Conservation (phyloP, 92 coral and sea anemone species). For the Pocillopora grandis region DNA sequence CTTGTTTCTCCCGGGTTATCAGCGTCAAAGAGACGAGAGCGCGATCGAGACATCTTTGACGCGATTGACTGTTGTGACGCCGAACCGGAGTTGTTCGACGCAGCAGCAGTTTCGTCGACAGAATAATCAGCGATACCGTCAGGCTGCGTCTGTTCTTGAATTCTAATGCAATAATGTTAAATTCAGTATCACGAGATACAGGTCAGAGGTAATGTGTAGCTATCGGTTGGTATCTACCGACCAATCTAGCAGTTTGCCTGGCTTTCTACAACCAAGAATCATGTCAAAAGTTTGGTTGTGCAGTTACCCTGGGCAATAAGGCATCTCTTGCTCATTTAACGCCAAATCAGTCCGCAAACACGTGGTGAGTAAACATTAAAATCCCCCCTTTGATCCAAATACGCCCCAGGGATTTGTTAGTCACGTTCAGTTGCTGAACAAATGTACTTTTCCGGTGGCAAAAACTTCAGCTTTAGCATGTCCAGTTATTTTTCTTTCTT, state of each 20-base stretch:
- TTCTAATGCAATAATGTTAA: slow-evolving; percentile 32
- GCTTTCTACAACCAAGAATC: no score
- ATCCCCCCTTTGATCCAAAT: slow-evolving; percentile 11
- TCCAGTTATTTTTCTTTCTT: neutral
- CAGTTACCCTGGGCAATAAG: slow-evolving; percentile 36
- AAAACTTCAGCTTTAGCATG: neutral
- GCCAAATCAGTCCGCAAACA: slow-evolving; percentile 10
- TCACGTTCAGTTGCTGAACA: neutral
- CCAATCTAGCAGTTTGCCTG: no score
- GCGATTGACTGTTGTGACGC: neutral
- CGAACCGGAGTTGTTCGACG: neutral
- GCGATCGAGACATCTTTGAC: slow-evolving; percentile 76
- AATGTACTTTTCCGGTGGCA: slow-evolving; percentile 11
- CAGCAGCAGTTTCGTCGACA: neutral
- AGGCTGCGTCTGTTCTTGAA: slow-evolving; percentile 7
- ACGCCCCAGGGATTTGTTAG: slow-evolving; percentile 4
- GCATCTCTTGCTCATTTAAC: slow-evolving; percentile 15
- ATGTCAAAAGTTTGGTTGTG: no score
- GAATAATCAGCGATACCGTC: neutral
- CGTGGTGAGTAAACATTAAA: slow-evolving; percentile 19
- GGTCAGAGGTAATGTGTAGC: neutral
- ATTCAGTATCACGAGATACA: neutral
- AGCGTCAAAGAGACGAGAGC: slow-evolving; percentile 82
- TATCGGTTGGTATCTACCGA: slow-evolving; percentile 13
- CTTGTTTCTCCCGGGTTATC: slow-evolving; percentile 91